Evolutionary conservation across 2,888 invertebrate species (phyloP), one percentile per base, ranked within the genome.

Genomic region (Anagyrus pseudococci): DNA sequence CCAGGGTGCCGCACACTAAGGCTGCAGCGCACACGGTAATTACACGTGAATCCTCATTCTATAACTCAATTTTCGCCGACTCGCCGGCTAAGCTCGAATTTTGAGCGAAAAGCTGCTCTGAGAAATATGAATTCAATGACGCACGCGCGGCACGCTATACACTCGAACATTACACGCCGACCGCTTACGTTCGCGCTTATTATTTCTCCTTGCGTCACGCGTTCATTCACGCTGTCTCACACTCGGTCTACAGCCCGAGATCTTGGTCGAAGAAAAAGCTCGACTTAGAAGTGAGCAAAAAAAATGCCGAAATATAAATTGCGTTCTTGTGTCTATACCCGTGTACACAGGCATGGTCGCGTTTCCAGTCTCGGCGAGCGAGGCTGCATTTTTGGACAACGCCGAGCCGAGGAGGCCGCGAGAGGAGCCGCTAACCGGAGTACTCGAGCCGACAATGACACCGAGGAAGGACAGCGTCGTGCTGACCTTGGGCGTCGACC

Each of bases 261-360:
- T n/a, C n/a, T 29, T 29, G 29, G 4, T 29, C 29, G 10, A 29
- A 10, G 29, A 29, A 29, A 29, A 29, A 29, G 29, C n/a, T n/a
- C n/a, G n/a, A n/a, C n/a, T n/a, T n/a, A n/a, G n/a, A n/a, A n/a
- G n/a, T n/a, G n/a, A n/a, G n/a, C n/a, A n/a, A n/a, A 29, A 29
- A 29, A 29, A 29, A 29, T 10, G 10, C 4, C 10, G 29, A 29
- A 37, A 37, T 2, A 37, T 4, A 37, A 37, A 4, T 37, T 8
- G 8, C 8, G 10, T 29, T 7, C 29, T 29, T 29, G 10, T 29
- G 29, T 7, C 10, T 4, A 29, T 29, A 29, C 29, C 6, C 29
- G 40, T 10, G 17, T 41, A 4, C 64, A 44, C 69, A 80, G 80
- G 72, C 73, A 80, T 77, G 79, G 78, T 77, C 73, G 78, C 69